These are phyloP conservation scores for Onthophagus taurus DNA, from an alignment of 1,140 invertebrate species.

Conservation along the genomic window DNA sequence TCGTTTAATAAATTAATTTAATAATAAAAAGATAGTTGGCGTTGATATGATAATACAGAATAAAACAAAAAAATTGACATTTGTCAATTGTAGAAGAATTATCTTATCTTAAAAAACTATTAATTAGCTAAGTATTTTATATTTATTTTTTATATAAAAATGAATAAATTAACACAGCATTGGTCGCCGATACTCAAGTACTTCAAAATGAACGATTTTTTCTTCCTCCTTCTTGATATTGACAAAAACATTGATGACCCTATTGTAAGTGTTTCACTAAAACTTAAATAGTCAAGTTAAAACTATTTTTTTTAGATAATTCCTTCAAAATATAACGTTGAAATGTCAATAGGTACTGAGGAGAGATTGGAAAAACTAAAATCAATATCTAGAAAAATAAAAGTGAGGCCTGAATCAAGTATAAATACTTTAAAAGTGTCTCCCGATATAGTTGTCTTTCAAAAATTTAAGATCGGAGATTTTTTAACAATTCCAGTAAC, in stretches of 20 bases:
- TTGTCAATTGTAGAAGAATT: too few species aligned
- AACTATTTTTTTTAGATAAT: conserved; percentile 20
- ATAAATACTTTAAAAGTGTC: conserved; percentile 27
- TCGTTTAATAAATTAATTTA: too few species aligned
- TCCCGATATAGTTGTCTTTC: conserved; percentile 38
- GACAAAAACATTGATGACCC: neutral
- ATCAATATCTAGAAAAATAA: conserved; percentile 16
- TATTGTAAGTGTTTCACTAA: neutral
- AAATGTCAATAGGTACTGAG: conserved; percentile 24
- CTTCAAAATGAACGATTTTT: too few species aligned
- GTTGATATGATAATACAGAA: too few species aligned
- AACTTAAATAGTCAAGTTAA: neutral
- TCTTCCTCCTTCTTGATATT: conserved; percentile 6
- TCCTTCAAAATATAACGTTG: conserved; percentile 23
- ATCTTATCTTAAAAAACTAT: too few species aligned
- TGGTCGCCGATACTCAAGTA: too few species aligned
- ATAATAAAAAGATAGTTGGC: too few species aligned
- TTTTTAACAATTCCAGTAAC: conserved; percentile 30
- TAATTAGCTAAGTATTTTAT: too few species aligned
- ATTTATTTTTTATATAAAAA: too few species aligned
- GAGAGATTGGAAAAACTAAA: conserved; percentile 25
- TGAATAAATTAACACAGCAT: too few species aligned
- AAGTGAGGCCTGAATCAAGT: conserved; percentile 11
- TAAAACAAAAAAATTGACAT: too few species aligned
- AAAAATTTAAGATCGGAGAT: conserved; percentile 35